A percentile compares a stretch with the other conserved stretches of the same genome.
Evolutionary conservation across 2,113 vertebrate species (phyloP).

Genomic region (Centrocercus urophasianus): DNA sequence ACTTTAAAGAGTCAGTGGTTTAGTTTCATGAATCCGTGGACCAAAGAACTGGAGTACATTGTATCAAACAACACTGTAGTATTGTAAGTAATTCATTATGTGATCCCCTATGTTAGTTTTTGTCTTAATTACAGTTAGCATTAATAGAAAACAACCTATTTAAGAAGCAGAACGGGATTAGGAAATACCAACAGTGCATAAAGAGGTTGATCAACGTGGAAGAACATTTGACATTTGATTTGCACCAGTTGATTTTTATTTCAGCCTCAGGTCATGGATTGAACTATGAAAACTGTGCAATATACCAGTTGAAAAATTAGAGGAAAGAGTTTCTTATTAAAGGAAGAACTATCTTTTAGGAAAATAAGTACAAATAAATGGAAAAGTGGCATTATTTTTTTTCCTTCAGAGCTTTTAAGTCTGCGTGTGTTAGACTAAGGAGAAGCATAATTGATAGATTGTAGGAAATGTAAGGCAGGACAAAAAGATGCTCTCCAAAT

Average conservation of each 20-base stretch:
- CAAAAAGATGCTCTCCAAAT: neutral
- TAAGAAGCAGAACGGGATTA: neutral
- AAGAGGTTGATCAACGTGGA: neutral
- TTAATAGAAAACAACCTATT: neutral
- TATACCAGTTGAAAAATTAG: neutral
- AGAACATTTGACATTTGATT: neutral
- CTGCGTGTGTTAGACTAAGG: neutral
- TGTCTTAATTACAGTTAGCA: neutral
- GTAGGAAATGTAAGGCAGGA: neutral
- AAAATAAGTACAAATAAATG: neutral
- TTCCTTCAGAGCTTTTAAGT: neutral
- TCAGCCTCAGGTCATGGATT: neutral
- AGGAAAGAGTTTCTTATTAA: neutral
- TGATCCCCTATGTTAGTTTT: neutral
- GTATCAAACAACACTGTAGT: constrained; percentile 92
- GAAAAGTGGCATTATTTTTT: neutral
- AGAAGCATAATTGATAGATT: neutral
- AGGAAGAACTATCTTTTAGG: neutral
- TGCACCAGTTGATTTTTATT: neutral
- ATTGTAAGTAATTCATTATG: constrained; percentile 82
- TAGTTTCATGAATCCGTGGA: constrained; percentile 95
- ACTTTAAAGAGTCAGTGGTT: constrained; percentile 93
- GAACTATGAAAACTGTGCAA: neutral
- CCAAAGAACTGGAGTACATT: constrained; percentile 94
- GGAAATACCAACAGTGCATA: neutral